phyloP scores from a whole-genome alignment of 2,888 invertebrate species.

The Lottia gigantea region DNA sequence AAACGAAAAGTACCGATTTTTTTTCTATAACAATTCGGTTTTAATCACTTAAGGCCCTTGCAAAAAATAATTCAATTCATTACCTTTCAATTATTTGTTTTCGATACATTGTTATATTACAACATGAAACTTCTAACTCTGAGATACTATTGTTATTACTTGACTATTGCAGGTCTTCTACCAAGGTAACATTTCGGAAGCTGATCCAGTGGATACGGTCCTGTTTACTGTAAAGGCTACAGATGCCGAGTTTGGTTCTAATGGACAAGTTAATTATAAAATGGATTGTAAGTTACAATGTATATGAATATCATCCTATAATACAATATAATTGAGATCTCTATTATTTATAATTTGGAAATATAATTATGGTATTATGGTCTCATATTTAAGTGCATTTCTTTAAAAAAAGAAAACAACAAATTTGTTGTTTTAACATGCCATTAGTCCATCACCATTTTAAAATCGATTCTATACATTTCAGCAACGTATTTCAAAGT shows the following conservation, averaged over 20 bases:
- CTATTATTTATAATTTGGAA: no score
- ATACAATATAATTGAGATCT: no score
- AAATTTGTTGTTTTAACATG: background rate
- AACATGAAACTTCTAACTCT: no score
- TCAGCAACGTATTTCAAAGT: constrained; percentile 20
- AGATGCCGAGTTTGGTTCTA: background rate
- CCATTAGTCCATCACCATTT: background rate
- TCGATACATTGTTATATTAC: no score
- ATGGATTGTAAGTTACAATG: background rate
- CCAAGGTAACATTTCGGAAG: background rate
- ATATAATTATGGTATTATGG: no score
- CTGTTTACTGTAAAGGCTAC: background rate
- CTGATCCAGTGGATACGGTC: background rate
- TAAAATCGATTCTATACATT: background rate
- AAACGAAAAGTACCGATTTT: no score
- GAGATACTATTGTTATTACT: background rate
- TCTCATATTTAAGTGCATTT: background rate
- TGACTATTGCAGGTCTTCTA: background rate
- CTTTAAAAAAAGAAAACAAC: background rate
- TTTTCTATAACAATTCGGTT: no score
- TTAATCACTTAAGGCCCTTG: no score
- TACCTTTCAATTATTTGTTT: no score
- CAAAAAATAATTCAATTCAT: no score
- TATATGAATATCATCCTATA: no score
- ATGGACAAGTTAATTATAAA: background rate